phyloP scores from a whole-genome alignment of 2,888 invertebrate species.

The Caenorhabditis drosophilae region DNA sequence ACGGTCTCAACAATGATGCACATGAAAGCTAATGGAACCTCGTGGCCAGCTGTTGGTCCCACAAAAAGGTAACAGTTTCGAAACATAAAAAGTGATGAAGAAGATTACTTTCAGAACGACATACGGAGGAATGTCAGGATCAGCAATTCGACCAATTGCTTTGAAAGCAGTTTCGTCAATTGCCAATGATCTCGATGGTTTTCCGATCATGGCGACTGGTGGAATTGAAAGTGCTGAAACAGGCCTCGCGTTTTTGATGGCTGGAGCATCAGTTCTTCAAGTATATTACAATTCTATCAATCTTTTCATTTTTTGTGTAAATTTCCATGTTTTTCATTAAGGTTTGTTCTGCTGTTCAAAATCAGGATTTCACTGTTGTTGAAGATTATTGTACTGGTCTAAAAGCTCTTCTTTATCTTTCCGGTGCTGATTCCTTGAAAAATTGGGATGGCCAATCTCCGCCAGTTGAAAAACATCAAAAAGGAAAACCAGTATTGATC shows the following conservation, averaged over 20 bases:
- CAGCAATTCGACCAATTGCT: slow-evolving; percentile 88
- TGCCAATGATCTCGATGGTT: slow-evolving; percentile 82
- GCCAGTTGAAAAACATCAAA: slow-evolving; percentile 86
- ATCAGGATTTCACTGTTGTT: slow-evolving; percentile 95
- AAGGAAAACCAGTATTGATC: slow-evolving; percentile 83
- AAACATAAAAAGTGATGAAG: not conserved
- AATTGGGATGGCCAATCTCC: slow-evolving; percentile 95
- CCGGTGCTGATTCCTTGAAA: slow-evolving; percentile 74
- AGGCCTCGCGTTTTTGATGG: slow-evolving; percentile 89
- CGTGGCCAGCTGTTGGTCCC: slow-evolving; percentile 89
- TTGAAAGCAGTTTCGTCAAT: slow-evolving; percentile 86
- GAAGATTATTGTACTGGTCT: slow-evolving; percentile 85
- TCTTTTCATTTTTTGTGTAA: no score
- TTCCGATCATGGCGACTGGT: slow-evolving; percentile 92
- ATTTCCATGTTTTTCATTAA: no score
- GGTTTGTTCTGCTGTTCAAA: slow-evolving; percentile 94
- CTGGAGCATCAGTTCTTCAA: slow-evolving; percentile 90
- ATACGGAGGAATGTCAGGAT: slow-evolving; percentile 73
- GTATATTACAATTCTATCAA: no score
- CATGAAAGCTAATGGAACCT: slow-evolving; percentile 79
- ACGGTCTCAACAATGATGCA: slow-evolving; percentile 95
- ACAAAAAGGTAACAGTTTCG: slow-evolving; percentile 72
- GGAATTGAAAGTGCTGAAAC: slow-evolving; percentile 96
- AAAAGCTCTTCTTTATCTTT: slow-evolving; percentile 61
- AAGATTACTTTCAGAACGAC: slow-evolving; percentile 68